These are phyloP conservation scores for Spodoptera litura DNA, from an alignment of 1,140 invertebrate genomes.

Conservation along the genomic window DNA sequence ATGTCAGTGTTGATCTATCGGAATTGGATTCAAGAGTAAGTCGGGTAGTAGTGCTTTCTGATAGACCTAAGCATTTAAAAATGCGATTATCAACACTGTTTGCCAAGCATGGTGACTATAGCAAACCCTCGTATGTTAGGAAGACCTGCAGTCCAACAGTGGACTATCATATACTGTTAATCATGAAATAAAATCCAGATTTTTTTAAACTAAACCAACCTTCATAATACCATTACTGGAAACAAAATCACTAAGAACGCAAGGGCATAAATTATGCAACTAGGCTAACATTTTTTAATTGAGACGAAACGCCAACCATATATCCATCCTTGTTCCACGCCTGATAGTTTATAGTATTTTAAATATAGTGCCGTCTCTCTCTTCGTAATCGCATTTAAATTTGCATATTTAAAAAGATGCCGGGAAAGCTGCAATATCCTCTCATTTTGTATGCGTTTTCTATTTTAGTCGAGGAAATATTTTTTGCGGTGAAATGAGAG, in stretches of 20 bases:
- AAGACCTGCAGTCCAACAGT: no score
- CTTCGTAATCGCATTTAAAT: slow-evolving; percentile 67
- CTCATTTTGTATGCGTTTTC: slow-evolving; percentile 67
- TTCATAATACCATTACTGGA: slow-evolving; percentile 27
- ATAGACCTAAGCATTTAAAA: no score
- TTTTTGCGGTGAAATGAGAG: slow-evolving; percentile 49
- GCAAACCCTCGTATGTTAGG: no score
- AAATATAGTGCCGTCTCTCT: slow-evolving; percentile 49
- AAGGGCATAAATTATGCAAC: slow-evolving; percentile 53
- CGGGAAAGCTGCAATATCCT: slow-evolving; percentile 63
- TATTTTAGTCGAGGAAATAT: slow-evolving; percentile 63
- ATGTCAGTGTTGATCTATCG: no score
- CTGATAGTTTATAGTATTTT: slow-evolving; percentile 13
- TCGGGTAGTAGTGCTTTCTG: no score
- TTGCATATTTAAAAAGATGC: slow-evolving; percentile 68
- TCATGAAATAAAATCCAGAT: no score
- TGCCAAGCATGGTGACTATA: no score
- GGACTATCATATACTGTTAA: no score
- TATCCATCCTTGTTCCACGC: slow-evolving; percentile 50
- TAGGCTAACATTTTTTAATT: slow-evolving; percentile 48
- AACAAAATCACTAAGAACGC: slow-evolving; percentile 50
- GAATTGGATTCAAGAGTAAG: no score
- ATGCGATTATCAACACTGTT: no score
- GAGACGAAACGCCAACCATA: slow-evolving; percentile 2
- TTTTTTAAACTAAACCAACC: background rate